phyloP scores from a whole-genome alignment of 37 sponge, comb jelly and placozoan genomes.

The Crambe crambe region DNA sequence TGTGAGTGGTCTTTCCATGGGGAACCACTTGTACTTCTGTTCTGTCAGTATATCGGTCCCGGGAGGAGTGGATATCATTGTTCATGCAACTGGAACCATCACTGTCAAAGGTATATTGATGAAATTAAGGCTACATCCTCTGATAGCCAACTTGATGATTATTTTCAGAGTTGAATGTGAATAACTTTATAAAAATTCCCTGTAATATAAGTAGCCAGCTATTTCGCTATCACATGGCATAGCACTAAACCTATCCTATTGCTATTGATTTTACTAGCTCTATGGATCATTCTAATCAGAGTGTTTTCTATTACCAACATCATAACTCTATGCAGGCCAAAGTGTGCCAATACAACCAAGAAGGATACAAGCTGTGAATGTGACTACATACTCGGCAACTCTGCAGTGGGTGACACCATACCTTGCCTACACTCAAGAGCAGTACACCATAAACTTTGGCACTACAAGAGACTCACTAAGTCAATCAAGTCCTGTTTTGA shows the following conservation, averaged over 20 bases:
- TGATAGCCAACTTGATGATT: too few relatives aligned
- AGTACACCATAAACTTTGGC: conserved; percentile 26
- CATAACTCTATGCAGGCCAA: background rate
- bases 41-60: conserved; percentile 9
- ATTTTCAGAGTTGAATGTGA: background rate
- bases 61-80: background rate
- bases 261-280: too few relatives aligned
- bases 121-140: too few relatives aligned
- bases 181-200: background rate
- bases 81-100: background rate
- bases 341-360: conserved; percentile 11
- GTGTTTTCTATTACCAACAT: background rate
- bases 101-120: background rate
- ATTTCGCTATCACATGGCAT: too few relatives aligned
- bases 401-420: conserved; percentile 11
- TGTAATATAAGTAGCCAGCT: background rate
- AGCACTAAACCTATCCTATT: too few relatives aligned
- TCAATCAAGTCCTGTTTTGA: background rate
- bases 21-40: conserved; percentile 6
- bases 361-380: background rate
- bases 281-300: too few relatives aligned
- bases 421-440: conserved; percentile 25
- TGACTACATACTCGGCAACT: conserved; percentile 16
- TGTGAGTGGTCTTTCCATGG: background rate
- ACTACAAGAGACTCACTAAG: background rate